Percentiles rank a stretch among this genome's conserved stretches.
phyloP scores from a whole-genome alignment of 2,888 invertebrate species.

The Parascotia fuliginaria region DNA sequence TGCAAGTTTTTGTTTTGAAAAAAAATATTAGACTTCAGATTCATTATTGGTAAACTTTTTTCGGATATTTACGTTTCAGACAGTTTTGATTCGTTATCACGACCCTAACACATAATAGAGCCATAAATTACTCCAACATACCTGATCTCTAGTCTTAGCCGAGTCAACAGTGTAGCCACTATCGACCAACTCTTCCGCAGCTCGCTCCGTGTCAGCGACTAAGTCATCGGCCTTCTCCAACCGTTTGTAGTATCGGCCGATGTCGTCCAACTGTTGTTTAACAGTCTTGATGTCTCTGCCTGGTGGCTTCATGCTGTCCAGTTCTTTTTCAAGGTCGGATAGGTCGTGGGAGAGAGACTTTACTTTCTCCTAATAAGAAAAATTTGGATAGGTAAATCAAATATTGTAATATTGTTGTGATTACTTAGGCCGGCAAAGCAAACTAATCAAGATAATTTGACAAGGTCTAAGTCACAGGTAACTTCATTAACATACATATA shows the following conservation, averaged over 20 bases:
- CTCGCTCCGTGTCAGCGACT: slow-evolving; percentile 88
- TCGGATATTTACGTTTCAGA: too few species aligned
- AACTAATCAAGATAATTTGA: too few species aligned
- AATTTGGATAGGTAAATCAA: not conserved
- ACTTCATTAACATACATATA: too few species aligned
- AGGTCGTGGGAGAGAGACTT: slow-evolving; percentile 92
- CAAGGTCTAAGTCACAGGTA: too few species aligned
- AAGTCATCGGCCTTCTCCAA: slow-evolving; percentile 88
- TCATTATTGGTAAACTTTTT: too few species aligned
- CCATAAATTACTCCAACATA: slow-evolving; percentile 41
- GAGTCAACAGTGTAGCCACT: slow-evolving; percentile 94
- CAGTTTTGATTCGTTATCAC: too few species aligned
- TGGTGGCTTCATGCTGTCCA: slow-evolving; percentile 94
- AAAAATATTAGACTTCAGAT: too few species aligned
- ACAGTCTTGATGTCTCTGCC: slow-evolving; percentile 95
- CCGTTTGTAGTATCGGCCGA: slow-evolving; percentile 88
- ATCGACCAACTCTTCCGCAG: slow-evolving; percentile 92
- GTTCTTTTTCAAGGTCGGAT: slow-evolving; percentile 91
- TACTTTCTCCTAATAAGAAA: slow-evolving; percentile 88
- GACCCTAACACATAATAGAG: too few species aligned
- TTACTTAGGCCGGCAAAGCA: too few species aligned
- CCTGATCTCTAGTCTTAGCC: slow-evolving; percentile 92
- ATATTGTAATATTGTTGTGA: too few species aligned
- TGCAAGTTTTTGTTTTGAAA: too few species aligned
- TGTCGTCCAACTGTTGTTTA: slow-evolving; percentile 92